phyloP scores from a whole-genome alignment of 2,888 invertebrate genomes.

The Aradus depressus region DNA sequence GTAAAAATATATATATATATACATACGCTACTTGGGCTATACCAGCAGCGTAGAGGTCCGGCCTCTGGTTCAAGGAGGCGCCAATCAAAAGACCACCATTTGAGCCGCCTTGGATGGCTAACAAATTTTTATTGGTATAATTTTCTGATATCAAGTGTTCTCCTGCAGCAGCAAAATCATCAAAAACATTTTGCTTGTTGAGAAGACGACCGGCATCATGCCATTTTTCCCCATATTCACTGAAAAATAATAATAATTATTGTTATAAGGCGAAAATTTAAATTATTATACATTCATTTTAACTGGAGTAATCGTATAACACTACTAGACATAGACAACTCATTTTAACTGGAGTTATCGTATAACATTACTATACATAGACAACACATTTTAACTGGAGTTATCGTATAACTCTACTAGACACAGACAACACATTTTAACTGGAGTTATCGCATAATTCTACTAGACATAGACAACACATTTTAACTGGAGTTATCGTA shows the following conservation, averaged over 20 bases:
- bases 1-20: neutral
- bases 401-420: too few relatives aligned
- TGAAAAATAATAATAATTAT: conserved; percentile 36
- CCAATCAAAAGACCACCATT: conserved; percentile 96
- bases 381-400: too few relatives aligned
- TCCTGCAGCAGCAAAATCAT: conserved; percentile 89
- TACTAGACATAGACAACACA: too few relatives aligned
- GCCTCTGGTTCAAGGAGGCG: conserved; percentile 88
- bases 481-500: too few relatives aligned
- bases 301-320: too few relatives aligned
- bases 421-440: too few relatives aligned
- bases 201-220: conserved; percentile 82
- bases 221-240: conserved; percentile 96
- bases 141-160: conserved; percentile 69
- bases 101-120: conserved; percentile 88
- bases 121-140: conserved; percentile 62
- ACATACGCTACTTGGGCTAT: conserved; percentile 88
- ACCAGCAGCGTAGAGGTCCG: conserved; percentile 85
- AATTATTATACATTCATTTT: too few relatives aligned
- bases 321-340: too few relatives aligned
- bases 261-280: too few relatives aligned
- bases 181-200: conserved; percentile 94
- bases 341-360: too few relatives aligned
- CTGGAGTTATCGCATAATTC: too few relatives aligned
- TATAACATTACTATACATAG: too few relatives aligned